phyloP scores from a whole-genome alignment of 2,113 vertebrate species.

The Seriola rivoliana region DNA sequence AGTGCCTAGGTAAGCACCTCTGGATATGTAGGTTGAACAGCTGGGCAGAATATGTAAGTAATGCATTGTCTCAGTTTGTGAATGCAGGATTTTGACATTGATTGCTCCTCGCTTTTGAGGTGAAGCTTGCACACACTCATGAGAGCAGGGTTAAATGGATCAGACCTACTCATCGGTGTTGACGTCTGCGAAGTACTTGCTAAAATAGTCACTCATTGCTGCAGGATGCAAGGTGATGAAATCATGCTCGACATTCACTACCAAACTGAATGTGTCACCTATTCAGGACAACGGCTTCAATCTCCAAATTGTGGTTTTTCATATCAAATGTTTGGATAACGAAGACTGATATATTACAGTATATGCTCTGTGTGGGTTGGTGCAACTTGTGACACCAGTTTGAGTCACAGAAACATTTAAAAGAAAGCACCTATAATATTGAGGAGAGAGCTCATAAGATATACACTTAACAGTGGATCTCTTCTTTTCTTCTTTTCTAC shows the following conservation, averaged over 20 bases:
- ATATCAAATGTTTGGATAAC: conserved; percentile 2
- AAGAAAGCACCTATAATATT: not conserved
- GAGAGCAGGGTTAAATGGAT: conserved; percentile 45
- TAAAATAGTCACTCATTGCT: conserved; percentile 53
- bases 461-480: not conserved
- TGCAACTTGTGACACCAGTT: not conserved
- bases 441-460: too few species aligned
- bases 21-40: not conserved
- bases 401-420: not conserved
- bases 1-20: not conserved
- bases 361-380: not conserved
- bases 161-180: conserved; percentile 59
- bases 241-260: conserved; percentile 47
- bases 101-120: conserved; percentile 13
- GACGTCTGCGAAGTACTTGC: conserved; percentile 66
- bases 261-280: conserved; percentile 46
- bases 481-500: not conserved
- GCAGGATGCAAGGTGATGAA: conserved; percentile 60
- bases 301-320: conserved; percentile 11
- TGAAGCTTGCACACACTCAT: conserved; percentile 21
- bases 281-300: conserved; percentile 18
- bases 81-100: not conserved
- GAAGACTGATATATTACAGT: conserved; percentile 5
- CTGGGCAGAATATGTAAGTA: not conserved
- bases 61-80: conserved; percentile 9